These are phyloP conservation scores for Pachyuromys duprasi DNA, from an alignment of 2,797 vertebrate genomes.

Conservation along the genomic window DNA sequence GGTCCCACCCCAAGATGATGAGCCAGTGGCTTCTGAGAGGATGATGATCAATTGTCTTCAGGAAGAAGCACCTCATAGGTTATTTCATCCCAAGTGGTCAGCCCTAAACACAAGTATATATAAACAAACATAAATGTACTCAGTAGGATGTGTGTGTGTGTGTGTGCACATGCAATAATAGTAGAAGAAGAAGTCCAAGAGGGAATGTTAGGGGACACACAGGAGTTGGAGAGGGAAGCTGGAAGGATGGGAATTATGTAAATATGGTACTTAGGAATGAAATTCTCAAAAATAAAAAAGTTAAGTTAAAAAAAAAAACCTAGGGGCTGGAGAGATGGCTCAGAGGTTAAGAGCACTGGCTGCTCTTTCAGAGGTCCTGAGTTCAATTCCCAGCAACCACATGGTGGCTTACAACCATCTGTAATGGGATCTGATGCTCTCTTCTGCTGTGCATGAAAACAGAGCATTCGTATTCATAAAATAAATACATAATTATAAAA, in stretches of 20 bases:
- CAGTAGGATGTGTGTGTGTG: not conserved
- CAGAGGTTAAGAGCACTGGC: no score
- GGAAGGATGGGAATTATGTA: not conserved
- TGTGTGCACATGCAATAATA: not conserved
- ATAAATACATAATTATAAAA: no score
- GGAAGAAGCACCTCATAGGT: not conserved
- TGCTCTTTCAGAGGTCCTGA: no score
- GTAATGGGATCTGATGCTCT: no score
- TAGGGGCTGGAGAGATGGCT: not conserved
- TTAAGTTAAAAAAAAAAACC: not conserved
- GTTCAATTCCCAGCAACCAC: no score
- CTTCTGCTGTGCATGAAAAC: no score
- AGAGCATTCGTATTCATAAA: no score
- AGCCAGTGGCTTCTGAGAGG: not conserved
- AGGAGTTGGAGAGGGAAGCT: not conserved
- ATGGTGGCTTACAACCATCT: no score
- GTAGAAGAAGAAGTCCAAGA: not conserved
- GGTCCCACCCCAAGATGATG: not conserved
- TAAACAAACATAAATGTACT: not conserved
- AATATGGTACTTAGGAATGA: not conserved
- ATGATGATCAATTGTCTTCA: not conserved
- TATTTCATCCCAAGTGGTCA: not conserved
- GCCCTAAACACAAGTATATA: not conserved
- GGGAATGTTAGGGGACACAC: not conserved
- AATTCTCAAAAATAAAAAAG: not conserved